Percentiles rank a stretch among this genome's conserved stretches.
phyloP scores from a whole-genome alignment of 2,888 invertebrate genomes.

The Thera britannica region DNA sequence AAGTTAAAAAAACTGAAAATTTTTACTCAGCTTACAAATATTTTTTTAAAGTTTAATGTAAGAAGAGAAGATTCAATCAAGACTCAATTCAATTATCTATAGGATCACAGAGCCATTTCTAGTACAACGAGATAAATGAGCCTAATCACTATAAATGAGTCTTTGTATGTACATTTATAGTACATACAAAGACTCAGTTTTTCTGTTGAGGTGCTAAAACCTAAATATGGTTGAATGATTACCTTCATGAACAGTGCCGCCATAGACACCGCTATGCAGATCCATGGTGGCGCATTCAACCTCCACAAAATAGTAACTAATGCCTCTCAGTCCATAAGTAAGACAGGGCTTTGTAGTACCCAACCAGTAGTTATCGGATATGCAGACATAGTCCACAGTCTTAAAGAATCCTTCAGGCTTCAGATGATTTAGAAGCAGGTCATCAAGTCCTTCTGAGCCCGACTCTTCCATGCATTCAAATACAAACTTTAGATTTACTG shows the following conservation, averaged over 20 bases:
- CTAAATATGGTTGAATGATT: slow-evolving; percentile 51
- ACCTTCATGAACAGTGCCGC: slow-evolving; percentile 93
- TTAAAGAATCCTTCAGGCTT: slow-evolving; percentile 90
- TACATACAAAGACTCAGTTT: background rate
- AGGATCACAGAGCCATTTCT: too few species aligned
- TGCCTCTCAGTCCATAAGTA: slow-evolving; percentile 97
- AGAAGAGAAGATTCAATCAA: too few species aligned
- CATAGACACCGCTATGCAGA: slow-evolving; percentile 97
- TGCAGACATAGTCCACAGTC: slow-evolving; percentile 96
- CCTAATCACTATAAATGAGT: too few species aligned
- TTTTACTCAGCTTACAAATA: too few species aligned
- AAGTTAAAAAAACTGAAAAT: too few species aligned
- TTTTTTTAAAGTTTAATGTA: too few species aligned
- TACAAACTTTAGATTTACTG: slow-evolving; percentile 93
- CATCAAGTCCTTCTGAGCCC: slow-evolving; percentile 98
- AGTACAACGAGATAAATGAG: too few species aligned
- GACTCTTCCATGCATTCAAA: slow-evolving; percentile 99
- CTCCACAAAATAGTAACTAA: slow-evolving; percentile 95
- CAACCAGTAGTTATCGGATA: slow-evolving; percentile 99
- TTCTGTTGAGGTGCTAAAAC: background rate
- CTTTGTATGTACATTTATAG: too few species aligned
- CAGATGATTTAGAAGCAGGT: slow-evolving; percentile 86
- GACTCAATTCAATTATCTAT: too few species aligned
- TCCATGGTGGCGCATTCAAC: slow-evolving; percentile 96
- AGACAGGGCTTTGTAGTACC: slow-evolving; percentile 98